Percentiles rank a stretch among this genome's conserved stretches.
These are phyloP conservation scores for Athripsodes cinereus DNA, from an alignment of 2,888 invertebrate genomes.

Conservation along the genomic window DNA sequence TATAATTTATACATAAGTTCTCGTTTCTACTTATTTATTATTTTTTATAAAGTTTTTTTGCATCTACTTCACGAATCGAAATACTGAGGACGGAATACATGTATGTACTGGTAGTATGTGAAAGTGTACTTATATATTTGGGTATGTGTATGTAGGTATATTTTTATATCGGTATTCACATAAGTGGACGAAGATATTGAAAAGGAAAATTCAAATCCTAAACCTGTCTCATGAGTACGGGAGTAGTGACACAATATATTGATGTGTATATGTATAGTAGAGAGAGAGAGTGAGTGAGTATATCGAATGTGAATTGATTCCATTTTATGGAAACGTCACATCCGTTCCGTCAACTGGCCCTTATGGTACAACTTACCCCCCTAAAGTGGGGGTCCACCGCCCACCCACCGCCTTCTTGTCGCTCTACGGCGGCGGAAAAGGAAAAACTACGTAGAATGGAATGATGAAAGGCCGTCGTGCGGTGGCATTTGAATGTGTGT, in stretches of 20 bases:
- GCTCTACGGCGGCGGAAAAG: slow-evolving; percentile 29
- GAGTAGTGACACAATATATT: background rate
- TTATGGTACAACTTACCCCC: slow-evolving; percentile 9
- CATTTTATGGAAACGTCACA: slow-evolving; percentile 18
- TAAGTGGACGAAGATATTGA: slow-evolving; percentile 3
- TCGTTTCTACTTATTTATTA: too few relatives aligned
- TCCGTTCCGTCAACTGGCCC: slow-evolving; percentile 28
- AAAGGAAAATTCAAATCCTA: background rate
- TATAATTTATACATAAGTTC: too few relatives aligned
- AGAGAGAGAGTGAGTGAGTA: background rate
- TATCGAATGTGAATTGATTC: slow-evolving; percentile 12
- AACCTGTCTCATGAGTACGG: background rate
- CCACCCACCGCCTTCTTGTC: slow-evolving; percentile 15
- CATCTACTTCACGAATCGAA: too few relatives aligned
- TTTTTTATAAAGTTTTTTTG: too few relatives aligned
- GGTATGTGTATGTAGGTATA: background rate
- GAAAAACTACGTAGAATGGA: slow-evolving; percentile 32
- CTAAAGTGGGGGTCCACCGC: background rate
- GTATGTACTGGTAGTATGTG: too few relatives aligned
- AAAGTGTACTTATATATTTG: too few relatives aligned
- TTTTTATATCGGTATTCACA: background rate
- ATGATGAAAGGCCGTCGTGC: slow-evolving; percentile 28
- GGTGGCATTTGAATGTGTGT: slow-evolving; percentile 28
- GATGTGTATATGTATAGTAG: background rate
- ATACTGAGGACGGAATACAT: too few relatives aligned